phyloP scores from a whole-genome alignment of 2,113 vertebrate species.

The Muscicapa adusta region DNA sequence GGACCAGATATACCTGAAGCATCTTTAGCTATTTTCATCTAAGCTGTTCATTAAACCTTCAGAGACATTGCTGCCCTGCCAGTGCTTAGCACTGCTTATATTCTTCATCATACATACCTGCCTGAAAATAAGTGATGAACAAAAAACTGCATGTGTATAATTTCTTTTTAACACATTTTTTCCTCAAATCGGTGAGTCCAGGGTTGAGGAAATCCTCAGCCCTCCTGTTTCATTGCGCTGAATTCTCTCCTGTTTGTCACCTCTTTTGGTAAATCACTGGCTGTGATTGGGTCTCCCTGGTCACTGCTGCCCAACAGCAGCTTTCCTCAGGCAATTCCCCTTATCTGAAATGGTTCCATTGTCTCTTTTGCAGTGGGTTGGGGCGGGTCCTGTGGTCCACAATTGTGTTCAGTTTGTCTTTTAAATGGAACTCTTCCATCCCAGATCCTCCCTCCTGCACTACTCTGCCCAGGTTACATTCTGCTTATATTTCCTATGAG shows the following conservation, averaged over 20 bases:
- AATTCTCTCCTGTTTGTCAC: background rate
- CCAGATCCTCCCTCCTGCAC: background rate
- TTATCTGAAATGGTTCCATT: background rate
- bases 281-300: background rate
- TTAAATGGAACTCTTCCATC: background rate
- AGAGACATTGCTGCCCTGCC: background rate
- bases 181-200: background rate
- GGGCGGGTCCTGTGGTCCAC: too few relatives aligned
- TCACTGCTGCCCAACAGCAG: background rate
- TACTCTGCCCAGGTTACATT: background rate
- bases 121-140: background rate
- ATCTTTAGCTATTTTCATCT: background rate
- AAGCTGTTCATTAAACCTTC: background rate
- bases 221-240: background rate
- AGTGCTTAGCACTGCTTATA: background rate
- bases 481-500: background rate
- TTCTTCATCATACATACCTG: background rate
- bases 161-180: background rate
- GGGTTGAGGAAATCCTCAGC: background rate
- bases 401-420: background rate
- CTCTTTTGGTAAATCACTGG: rapidly evolving
- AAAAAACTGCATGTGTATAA: background rate
- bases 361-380: background rate
- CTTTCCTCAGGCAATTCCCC: background rate
- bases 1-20: background rate